phyloP scores from a whole-genome alignment of 1,140 invertebrate genomes.

The Dinothrombium tinctorium region DNA sequence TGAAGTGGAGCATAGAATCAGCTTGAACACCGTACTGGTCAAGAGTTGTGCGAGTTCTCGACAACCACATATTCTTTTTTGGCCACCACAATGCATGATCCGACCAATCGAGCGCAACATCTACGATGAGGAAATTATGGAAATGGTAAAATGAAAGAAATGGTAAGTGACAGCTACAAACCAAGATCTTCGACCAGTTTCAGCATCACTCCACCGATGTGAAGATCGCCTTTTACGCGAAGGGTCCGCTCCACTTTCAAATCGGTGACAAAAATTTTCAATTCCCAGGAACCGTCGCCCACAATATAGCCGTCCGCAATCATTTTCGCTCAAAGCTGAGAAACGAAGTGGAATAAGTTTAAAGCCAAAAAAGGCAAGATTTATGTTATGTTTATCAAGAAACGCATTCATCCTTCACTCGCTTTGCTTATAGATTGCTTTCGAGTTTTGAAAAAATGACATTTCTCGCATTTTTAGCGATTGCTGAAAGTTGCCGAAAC shows the following conservation, averaged over 20 bases:
- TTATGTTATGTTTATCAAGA: too few relatives aligned
- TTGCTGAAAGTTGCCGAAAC: too few relatives aligned
- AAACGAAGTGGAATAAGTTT: too few relatives aligned
- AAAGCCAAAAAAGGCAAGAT: too few relatives aligned
- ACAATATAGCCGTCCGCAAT: constrained; percentile 28
- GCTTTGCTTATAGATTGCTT: too few relatives aligned
- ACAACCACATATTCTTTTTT: constrained; percentile 74
- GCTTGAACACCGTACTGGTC: constrained; percentile 94
- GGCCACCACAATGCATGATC: constrained; percentile 99
- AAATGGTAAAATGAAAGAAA: constrained; percentile 24
- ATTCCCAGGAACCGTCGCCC: constrained; percentile 87
- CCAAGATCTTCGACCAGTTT: constrained; percentile 86
- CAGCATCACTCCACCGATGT: constrained; percentile 96
- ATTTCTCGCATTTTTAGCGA: too few relatives aligned
- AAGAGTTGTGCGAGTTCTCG: constrained; percentile 71
- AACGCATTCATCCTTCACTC: too few relatives aligned
- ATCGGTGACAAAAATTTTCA: constrained; percentile 82
- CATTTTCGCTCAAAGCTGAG: constrained; percentile 15
- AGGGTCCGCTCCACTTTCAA: constrained; percentile 68
- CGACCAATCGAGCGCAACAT: constrained; percentile 86
- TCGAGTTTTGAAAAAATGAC: too few relatives aligned
- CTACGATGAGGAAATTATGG: constrained; percentile 29
- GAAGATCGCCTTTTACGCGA: constrained; percentile 87
- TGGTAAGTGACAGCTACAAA: constrained; percentile 26
- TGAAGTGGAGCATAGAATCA: constrained; percentile 81